Conservation (phyloP, 2,888 invertebrate genomes). For the Lycocerus yunnanus region DNA sequence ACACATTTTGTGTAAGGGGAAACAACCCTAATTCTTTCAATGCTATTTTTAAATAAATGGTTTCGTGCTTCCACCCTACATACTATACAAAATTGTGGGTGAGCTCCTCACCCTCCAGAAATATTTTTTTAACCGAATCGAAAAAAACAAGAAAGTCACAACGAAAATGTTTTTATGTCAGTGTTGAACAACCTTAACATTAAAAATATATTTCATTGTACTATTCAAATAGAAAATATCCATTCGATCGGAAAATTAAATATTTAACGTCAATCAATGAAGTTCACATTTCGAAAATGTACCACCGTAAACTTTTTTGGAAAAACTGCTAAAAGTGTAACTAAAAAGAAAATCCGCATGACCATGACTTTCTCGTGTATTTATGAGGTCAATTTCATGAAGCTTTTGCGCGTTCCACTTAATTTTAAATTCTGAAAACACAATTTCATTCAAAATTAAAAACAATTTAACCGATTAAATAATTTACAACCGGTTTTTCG, state of each 20-base stretch:
- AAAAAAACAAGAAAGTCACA: neutral
- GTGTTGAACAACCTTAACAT: neutral
- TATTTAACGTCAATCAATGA: conserved; percentile 12
- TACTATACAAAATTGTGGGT: neutral
- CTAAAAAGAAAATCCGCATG: conserved; percentile 16
- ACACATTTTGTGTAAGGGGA: neutral
- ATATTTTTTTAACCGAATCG: neutral
- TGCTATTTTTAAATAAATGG: neutral
- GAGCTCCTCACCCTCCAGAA: neutral
- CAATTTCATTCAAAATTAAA: neutral
- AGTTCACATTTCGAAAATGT: neutral
- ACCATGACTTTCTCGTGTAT: conserved; percentile 17
- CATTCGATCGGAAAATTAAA: neutral
- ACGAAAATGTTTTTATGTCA: neutral
- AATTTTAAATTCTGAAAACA: neutral
- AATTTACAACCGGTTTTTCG: neutral
- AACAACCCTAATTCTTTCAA: neutral
- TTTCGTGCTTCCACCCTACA: neutral
- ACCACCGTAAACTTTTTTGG: neutral
- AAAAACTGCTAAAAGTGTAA: neutral
- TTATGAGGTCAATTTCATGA: conserved; percentile 29
- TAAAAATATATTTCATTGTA: neutral
- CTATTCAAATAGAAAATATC: conserved; percentile 19
- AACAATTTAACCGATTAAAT: neutral
- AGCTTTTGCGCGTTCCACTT: conserved; percentile 11